Evolutionary conservation across 2,797 vertebrate species (phyloP), one percentile per base, ranked within the genome.

Genomic region (Falco columbarius): DNA sequence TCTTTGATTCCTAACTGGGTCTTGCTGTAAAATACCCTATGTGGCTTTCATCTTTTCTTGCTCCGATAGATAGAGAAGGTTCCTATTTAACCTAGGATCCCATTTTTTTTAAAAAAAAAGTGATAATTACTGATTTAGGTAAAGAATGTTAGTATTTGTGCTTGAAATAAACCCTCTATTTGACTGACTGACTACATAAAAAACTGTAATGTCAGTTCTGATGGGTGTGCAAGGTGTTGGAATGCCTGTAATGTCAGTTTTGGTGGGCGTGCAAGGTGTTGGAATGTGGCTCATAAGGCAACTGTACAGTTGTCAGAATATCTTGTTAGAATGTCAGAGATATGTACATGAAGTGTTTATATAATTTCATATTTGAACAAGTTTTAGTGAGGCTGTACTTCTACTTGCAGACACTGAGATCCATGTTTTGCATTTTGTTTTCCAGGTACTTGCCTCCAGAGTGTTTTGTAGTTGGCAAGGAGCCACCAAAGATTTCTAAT

Each of bases 401-500:
- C 26, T 47, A 5, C 51, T 80, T 86, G 24, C 14, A 79, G 86
- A 94, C 70, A 54, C 62, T 82, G 27, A 85, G 38, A 47, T 34
- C 47, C 52, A 14, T 81, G 13, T 49, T 93, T 85, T 85, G 56
- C 81, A 12, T 49, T 93, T 85, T 86, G 56, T 61, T 86, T 75
- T 70, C 36, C 91, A 99, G 99, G 99, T 99, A 99, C 96, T 97
- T 99, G 97, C 99, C 99, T 96, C 99, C 99, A 59, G 99, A 99
- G 89, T 99, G 99, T 98, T 99, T 99, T 98, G 99, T 99, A 96
- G 99, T 99, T 94, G 99, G 99, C 89, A 99, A 99, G 98, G 99
- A 99, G 95, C 99, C 99, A 95, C 99, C 99, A 97, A 99, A 99
- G 98, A 99, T 99, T 98, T 99, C 99, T 95, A 99, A 99, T 97